Base-by-base conservation (phyloP, 1,140 invertebrate species). In the Phymorhynchus buccinoides region DNA sequence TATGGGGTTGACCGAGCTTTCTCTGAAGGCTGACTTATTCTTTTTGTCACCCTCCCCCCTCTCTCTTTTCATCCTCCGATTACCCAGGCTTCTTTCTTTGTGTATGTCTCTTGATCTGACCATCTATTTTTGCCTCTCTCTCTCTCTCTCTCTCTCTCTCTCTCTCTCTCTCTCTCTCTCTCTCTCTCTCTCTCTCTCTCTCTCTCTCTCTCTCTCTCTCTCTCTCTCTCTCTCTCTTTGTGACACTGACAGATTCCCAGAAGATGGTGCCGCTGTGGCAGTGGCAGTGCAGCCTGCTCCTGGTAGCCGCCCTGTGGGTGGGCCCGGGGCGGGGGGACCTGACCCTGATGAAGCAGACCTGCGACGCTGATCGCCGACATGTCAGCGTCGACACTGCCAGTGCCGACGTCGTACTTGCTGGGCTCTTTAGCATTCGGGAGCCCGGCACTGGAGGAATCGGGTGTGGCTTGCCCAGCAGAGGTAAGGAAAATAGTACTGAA, bases 401-500 rank as follows among this genome's bases (percentile, higher is more conserved):
- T 42, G 88, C 89, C n/a, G 83, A 89, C 56, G 87, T 86, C 27
- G 39, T 88, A 3, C 37, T 89, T 14, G 89, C 73, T 42, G 88
- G 86, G 42, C 71, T 89, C 2, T 88, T 88, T 80, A 79, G 83
- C 30, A 62, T 88, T 37, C 71, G 86, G 75, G 39, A 42, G 3
- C n/a, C 78, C 0, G 86, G 88, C 14, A 39, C 84, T 30, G 84
- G 80, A 66, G 86, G 86, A 2, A 79, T 80, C 37, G 87, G 86
- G 0, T 89, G 89, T 80, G 89, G 88, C 18, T 37, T 82, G 32
- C 88, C 88, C 37, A 86, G 84, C 56, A 86, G 66, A 87, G 87
- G 89, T 89, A 68, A 48, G 42, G n/a, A n/a, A n/a, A n/a, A n/a
- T n/a, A n/a, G n/a, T n/a, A n/a, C n/a, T n/a, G n/a, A n/a, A n/a